Evolutionary conservation across 53 echinoderm and acorn worm species (phyloP).

Genomic region (Holothuria leucospilota): DNA sequence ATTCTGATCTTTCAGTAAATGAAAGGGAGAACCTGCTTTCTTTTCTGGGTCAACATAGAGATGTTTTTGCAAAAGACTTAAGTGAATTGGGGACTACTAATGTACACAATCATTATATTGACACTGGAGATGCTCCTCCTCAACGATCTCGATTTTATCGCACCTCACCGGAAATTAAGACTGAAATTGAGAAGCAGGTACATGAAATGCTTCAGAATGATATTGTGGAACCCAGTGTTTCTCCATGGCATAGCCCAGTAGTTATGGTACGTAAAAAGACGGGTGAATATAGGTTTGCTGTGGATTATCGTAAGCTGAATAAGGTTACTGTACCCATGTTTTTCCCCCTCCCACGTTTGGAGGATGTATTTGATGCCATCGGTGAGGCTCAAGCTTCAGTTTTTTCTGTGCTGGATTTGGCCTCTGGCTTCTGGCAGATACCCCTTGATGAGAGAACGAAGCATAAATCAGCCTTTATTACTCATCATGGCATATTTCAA

Average conservation of each 20-base stretch:
- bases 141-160: conserved; percentile 55
- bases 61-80: conserved; percentile 55
- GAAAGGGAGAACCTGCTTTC: neutral
- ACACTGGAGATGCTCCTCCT: conserved; percentile 54
- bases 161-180: conserved; percentile 57
- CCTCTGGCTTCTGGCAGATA: conserved; percentile 72
- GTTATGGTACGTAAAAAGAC: conserved; percentile 61
- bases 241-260: conserved; percentile 60
- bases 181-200: conserved; percentile 64
- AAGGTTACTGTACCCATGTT: conserved; percentile 62
- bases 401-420: conserved; percentile 64
- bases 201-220: conserved; percentile 57
- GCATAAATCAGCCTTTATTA: conserved; percentile 58
- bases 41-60: conserved; percentile 33
- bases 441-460: conserved; percentile 46
- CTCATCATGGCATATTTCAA: conserved; percentile 63
- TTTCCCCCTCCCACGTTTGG: conserved; percentile 66
- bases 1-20: conserved; percentile 16
- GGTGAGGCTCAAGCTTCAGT: conserved; percentile 64
- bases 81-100: conserved; percentile 56
- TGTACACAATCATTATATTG: conserved; percentile 47
- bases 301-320: conserved; percentile 61
- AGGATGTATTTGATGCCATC: conserved; percentile 67
- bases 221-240: conserved; percentile 55
- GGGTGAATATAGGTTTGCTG: conserved; percentile 62